Conservation (phyloP, 1,140 invertebrate species). For the Drosophila lacteicornis region DNA sequence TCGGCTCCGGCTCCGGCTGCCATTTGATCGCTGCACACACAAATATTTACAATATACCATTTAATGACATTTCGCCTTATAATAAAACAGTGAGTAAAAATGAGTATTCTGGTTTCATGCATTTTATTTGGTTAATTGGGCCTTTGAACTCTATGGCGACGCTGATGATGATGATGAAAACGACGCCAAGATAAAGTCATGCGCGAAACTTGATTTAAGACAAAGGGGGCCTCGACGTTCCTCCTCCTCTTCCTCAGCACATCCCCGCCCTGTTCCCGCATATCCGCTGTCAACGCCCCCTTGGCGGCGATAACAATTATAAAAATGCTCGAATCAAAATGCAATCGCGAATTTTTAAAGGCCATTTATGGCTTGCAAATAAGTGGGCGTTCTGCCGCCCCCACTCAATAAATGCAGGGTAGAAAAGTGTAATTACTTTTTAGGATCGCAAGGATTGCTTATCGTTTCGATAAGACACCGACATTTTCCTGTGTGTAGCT, state of each 20-base stretch:
- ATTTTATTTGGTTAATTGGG: slow-evolving; percentile 79
- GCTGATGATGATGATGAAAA: slow-evolving; percentile 64
- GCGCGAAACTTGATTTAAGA: slow-evolving; percentile 69
- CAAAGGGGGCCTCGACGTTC: slow-evolving; percentile 41
- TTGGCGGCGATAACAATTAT: slow-evolving; percentile 45
- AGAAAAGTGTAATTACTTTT: background rate
- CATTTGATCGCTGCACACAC: slow-evolving; percentile 75
- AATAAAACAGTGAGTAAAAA: slow-evolving; percentile 44
- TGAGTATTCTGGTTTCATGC: slow-evolving; percentile 54
- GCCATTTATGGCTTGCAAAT: slow-evolving; percentile 41
- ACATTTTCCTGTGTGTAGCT: background rate
- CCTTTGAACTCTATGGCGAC: slow-evolving; percentile 70
- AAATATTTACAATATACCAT: slow-evolving; percentile 72
- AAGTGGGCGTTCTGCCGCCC: slow-evolving; percentile 27
- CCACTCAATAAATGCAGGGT: slow-evolving; percentile 8
- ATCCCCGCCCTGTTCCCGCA: background rate
- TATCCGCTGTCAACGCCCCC: slow-evolving; percentile 55
- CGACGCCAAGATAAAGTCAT: slow-evolving; percentile 68
- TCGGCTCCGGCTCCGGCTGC: slow-evolving; percentile 47
- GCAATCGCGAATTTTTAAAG: slow-evolving; percentile 37
- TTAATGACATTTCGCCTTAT: slow-evolving; percentile 72
- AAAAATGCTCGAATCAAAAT: slow-evolving; percentile 43
- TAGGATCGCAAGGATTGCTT: background rate
- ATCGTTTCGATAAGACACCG: background rate
- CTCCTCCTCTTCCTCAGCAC: slow-evolving; percentile 1